Percentiles rank a stretch among this genome's conserved stretches.
These are phyloP conservation scores for Capitella teleta DNA, from an alignment of 1,140 invertebrate genomes.

Conservation along the genomic window DNA sequence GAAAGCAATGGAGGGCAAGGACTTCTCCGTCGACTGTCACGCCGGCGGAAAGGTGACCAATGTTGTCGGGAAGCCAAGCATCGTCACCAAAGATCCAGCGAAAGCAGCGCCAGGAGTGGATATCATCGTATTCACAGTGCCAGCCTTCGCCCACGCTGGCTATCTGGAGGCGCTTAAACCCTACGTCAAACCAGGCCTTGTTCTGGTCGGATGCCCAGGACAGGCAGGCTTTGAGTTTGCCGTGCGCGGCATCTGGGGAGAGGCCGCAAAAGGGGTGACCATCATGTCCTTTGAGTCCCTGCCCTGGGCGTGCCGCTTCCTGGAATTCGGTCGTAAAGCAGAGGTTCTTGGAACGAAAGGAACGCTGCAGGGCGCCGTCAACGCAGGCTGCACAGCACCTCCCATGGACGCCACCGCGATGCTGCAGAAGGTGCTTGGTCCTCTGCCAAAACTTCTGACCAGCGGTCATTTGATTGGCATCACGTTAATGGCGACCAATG, in stretches of 20 bases:
- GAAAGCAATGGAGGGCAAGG: slow-evolving; percentile 15
- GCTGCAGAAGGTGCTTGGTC: not conserved
- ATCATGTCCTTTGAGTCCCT: slow-evolving; percentile 3
- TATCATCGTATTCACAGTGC: slow-evolving; percentile 18
- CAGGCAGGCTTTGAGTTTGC: slow-evolving; percentile 26
- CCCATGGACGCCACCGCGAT: not conserved
- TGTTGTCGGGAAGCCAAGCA: slow-evolving; percentile 7
- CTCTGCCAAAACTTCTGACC: not conserved
- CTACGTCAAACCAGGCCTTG: slow-evolving; percentile 13
- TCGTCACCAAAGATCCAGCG: slow-evolving; percentile 16
- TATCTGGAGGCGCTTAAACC: slow-evolving; percentile 19
- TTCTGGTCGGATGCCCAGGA: slow-evolving; percentile 21
- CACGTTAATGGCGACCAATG: not conserved
- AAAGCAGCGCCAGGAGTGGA: slow-evolving; percentile 12
- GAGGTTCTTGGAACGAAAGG: slow-evolving; percentile 1
- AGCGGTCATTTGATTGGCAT: not conserved
- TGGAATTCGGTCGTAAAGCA: not conserved
- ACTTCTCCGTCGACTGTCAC: slow-evolving; percentile 17
- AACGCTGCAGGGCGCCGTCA: not conserved
- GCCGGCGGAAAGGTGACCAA: slow-evolving; percentile 15
- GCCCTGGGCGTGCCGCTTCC: not conserved
- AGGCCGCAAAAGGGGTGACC: slow-evolving; percentile 16
- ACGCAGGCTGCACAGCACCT: not conserved
- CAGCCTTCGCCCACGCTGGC: slow-evolving; percentile 18
- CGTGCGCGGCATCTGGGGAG: slow-evolving; percentile 15